Evolutionary conservation across 37 sponge, comb jelly and placozoan genomes (phyloP), one percentile per base, ranked within the genome.

Genomic region (Haliclona indistincta): DNA sequence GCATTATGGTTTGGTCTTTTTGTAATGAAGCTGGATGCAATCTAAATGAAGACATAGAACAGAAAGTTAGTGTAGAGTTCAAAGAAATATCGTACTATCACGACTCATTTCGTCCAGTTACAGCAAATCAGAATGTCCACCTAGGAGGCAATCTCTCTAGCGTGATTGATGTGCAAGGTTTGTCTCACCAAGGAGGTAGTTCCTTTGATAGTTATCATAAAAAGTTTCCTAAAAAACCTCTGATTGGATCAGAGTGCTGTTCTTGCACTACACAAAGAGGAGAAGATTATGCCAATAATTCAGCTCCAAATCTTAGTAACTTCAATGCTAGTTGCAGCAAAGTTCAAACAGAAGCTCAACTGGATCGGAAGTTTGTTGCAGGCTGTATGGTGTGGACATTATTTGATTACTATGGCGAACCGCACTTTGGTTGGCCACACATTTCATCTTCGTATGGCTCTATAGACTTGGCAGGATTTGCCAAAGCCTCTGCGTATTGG

Each of bases 391-490:
- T 83, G 43, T 83, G 84, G 84, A 83, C 84, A 23, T 41, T 83
- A n/a, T 83, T 83, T 68, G 84, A 83, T 43, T 83, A 83, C 58
- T 75, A 75, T 69, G 84, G 84, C 37, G 84, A 83, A 30, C 77
- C 84, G 13, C 62, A 56, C 4, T 75, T 39, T 54, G 84, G 71
- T 4, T 83, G 84, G 84, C 84, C 84, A 5, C 33, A 38, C 38
- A 75, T 83, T 4, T 76, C 77, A 47, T 83, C 77, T 42, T 75
- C 84, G 13, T 83, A 75, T 67, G 84, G 84, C 22, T 76, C 76
- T 20, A 75, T 83, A 28, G 84, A 83, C 71, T 35, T 83, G 70
- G 84, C 84, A 30, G 84, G 84, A 30, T 83, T 83, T 67, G 69
- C 76, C 4, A 83, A 83, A 35, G 71, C 84, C n/a, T n/a, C n/a